phyloP scores from a whole-genome alignment of 2,797 vertebrate species.

The Darevskia nairensis region DNA sequence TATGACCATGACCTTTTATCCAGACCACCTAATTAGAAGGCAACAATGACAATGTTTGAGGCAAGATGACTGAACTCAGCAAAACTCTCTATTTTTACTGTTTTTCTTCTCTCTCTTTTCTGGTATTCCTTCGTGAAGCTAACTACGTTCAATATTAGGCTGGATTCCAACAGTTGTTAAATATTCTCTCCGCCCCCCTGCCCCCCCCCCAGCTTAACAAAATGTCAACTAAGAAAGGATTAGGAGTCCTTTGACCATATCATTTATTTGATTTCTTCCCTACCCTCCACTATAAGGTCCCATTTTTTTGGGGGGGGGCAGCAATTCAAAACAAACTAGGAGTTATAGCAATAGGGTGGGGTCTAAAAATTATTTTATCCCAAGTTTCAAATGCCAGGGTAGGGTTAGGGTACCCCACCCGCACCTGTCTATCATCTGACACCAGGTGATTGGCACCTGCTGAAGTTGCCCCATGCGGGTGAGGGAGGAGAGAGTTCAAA shows the following conservation, averaged over 20 bases:
- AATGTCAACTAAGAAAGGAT: background rate
- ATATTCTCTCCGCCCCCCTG: background rate
- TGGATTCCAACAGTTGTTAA: background rate
- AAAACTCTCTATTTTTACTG: background rate
- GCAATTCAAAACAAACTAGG: background rate
- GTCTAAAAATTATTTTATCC: no score
- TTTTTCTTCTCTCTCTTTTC: background rate
- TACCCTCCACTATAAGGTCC: no score
- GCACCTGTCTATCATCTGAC: no score
- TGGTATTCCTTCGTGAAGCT: background rate
- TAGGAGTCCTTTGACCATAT: background rate
- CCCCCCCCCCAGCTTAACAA: no score
- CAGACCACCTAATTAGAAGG: slow-evolving; percentile 90
- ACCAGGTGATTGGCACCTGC: no score
- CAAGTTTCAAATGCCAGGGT: no score
- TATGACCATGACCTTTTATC: slow-evolving; percentile 98
- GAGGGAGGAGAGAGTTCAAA: no score
- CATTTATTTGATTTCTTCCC: background rate
- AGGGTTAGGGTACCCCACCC: no score
- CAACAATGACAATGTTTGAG: background rate
- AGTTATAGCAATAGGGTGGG: no score
- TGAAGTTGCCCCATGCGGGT: no score
- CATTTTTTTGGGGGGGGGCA: background rate
- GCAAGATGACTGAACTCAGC: background rate
- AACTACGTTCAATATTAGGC: background rate